These are phyloP conservation scores for Melanotaenia duboulayi DNA, from an alignment of 2,113 vertebrate genomes.

Conservation along the genomic window DNA sequence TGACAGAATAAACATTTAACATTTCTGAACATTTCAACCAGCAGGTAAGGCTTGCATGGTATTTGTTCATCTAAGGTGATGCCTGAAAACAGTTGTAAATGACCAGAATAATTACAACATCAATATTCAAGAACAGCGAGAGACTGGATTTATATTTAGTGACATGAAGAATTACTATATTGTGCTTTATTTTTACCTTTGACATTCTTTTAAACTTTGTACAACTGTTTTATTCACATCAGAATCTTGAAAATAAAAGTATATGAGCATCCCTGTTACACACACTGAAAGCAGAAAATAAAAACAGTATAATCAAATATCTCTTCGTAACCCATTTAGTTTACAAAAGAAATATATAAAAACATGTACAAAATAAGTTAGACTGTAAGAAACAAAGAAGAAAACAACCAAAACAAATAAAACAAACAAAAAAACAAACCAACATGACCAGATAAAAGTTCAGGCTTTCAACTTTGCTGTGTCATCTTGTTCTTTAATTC, in stretches of 20 bases:
- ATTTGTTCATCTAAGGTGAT: background rate
- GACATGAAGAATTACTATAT: background rate
- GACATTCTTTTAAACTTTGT: too few species aligned
- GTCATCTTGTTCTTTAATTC: slow-evolving; percentile 8
- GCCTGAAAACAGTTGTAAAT: background rate
- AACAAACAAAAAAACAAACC: slow-evolving; percentile 7
- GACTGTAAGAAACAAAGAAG: slow-evolving; percentile 33
- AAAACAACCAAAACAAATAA: slow-evolving; percentile 24
- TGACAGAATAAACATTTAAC: too few species aligned
- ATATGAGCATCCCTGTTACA: background rate
- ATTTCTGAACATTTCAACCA: too few species aligned
- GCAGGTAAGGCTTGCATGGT: too few species aligned
- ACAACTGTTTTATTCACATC: background rate
- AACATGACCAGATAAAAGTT: slow-evolving; percentile 15
- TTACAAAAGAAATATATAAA: slow-evolving; percentile 38
- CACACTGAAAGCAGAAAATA: slow-evolving; percentile 1
- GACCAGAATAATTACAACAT: background rate
- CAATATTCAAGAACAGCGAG: too few species aligned
- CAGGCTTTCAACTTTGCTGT: background rate
- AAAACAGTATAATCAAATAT: background rate
- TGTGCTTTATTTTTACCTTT: slow-evolving; percentile 52
- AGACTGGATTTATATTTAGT: too few species aligned
- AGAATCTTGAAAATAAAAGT: slow-evolving; percentile 14
- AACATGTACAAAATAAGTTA: slow-evolving; percentile 64
- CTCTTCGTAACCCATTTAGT: background rate